Conservation (phyloP, 2,113 vertebrate species). For the Diadophis punctatus region DNA sequence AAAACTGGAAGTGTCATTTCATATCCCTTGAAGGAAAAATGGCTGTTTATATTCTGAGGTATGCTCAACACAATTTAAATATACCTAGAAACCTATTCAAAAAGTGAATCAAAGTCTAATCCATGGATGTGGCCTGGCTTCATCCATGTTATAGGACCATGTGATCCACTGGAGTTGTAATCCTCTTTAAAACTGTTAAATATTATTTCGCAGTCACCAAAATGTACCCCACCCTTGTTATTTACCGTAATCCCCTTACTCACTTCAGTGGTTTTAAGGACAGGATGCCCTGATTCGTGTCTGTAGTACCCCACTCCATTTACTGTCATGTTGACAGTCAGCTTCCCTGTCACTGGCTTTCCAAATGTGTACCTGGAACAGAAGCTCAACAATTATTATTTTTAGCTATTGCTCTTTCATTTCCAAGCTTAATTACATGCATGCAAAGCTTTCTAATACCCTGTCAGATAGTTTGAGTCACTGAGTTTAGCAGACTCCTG, state of each 20-base stretch:
- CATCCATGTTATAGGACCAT: not conserved
- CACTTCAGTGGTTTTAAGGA: slow-evolving; percentile 85
- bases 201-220: not conserved
- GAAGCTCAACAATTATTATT: not conserved
- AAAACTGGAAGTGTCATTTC: not conserved
- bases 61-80: not conserved
- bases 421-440: not conserved
- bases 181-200: not conserved
- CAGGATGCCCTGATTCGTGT: slow-evolving; percentile 85
- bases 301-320: slow-evolving; percentile 91
- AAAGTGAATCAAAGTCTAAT: not conserved
- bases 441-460: not conserved
- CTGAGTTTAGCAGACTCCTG: not conserved
- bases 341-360: slow-evolving; percentile 83
- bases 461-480: not conserved
- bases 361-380: slow-evolving; percentile 86
- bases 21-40: not conserved
- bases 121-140: not conserved
- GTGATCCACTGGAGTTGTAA: not conserved
- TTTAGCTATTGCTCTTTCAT: not conserved
- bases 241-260: slow-evolving; percentile 30
- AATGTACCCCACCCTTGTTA: not conserved
- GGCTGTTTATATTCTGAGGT: not conserved
- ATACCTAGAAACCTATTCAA: not conserved
- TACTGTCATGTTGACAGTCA: slow-evolving; percentile 89